Evolutionary conservation across 2,113 vertebrate species (phyloP).

Genomic region (Elaphurus davidianus): DNA sequence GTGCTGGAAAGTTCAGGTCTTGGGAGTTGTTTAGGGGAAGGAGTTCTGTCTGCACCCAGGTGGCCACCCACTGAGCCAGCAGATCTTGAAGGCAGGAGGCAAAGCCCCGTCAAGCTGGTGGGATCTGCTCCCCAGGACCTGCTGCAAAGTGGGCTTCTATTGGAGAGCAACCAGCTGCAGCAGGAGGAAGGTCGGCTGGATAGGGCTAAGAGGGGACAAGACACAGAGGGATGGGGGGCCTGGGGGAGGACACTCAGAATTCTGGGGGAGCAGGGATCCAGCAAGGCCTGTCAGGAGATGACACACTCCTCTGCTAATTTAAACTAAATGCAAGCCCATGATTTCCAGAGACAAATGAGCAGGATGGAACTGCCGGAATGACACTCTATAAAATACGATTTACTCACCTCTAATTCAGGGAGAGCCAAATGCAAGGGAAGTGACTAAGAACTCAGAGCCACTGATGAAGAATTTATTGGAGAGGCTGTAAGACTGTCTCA

Average conservation of each 20-base stretch:
- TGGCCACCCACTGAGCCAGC: background rate
- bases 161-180: background rate
- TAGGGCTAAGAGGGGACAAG: background rate
- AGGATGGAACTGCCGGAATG: background rate
- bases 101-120: background rate
- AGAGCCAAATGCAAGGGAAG: background rate
- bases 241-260: background rate
- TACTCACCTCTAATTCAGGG: slow-evolving; percentile 23
- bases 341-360: slow-evolving; percentile 12
- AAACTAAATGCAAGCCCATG: background rate
- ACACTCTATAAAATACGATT: background rate
- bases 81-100: background rate
- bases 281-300: background rate
- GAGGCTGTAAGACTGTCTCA: slow-evolving; percentile 28
- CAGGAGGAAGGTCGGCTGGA: background rate
- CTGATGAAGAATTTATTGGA: slow-evolving; percentile 29
- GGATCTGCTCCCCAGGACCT: background rate
- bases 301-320: background rate
- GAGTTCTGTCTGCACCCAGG: background rate
- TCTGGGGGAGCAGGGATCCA: background rate
- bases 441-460: background rate
- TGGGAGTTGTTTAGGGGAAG: background rate
- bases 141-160: background rate
- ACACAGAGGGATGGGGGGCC: background rate
- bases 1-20: background rate